Evolutionary conservation across 2,888 invertebrate species (phyloP), one percentile per base, ranked within the genome.

Genomic region (Limnephilus lunatus): DNA sequence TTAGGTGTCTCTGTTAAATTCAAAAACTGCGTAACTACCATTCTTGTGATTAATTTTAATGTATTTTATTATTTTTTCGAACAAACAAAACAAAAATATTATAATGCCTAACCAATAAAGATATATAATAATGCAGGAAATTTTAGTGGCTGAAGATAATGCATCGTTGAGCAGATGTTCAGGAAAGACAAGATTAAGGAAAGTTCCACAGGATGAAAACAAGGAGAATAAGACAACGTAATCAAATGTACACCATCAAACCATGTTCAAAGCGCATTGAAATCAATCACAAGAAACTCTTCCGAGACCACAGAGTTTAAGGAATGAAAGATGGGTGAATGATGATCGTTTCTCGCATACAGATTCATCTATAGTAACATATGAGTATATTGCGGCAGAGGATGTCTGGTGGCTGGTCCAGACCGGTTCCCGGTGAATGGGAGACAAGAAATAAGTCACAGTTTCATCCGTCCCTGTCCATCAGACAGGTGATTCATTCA

Each of bases 401-500:
- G 68, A 87, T 87, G 31, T 89, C 88, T 68, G 88, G 80, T 87
- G 31, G 81, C 88, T 68, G 88, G 80, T 81, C n/a, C 68, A 30
- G 80, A 89, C 88, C 88, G 88, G 88, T 89, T 89, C n/a, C 35
- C 88, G 88, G 81, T 68, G 88, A 88, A 88, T 88, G 88, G 35
- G 80, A 68, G 68, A 68, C 39, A 19, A 35, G 80, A 88, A 80
- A 89, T 89, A 87, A 87, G 87, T 68, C 87, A 89, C 88, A 89
- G 68, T n/a, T n/a, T n/a, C 44, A 30, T 48, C 86, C 53, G 86
- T 48, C 85, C 39, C 85, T 85, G 35, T 85, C 85, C 68, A 87
- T 68, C 53, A 31, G 39, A 80, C 81, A 89, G 80, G 81, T 89
- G 88, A 80, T 89, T 89, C 88, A 89, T 81, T 89, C 88, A 89